Evolutionary conservation across 1,140 invertebrate species (phyloP).

Genomic region (Calliphora vicina): DNA sequence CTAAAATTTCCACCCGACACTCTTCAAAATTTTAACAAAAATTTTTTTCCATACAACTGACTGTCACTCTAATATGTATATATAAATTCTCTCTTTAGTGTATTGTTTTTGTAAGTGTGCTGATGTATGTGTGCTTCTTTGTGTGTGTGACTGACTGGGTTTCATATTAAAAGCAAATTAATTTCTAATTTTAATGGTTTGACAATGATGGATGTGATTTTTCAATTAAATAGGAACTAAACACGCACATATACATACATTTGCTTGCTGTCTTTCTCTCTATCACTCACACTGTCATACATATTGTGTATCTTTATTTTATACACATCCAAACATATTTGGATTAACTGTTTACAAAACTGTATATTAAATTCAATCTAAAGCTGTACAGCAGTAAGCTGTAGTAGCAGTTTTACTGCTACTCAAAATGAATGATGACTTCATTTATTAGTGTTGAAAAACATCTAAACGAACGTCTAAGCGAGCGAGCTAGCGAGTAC

Average conservation of each 20-base stretch:
- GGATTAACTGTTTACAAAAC: constrained; percentile 26
- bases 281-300: neutral
- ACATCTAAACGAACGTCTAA: neutral
- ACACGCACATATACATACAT: constrained; percentile 28
- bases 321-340: neutral
- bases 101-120: neutral
- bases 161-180: constrained; percentile 40
- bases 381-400: neutral
- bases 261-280: neutral
- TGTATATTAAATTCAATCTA: neutral
- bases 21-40: no score
- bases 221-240: constrained; percentile 37
- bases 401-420: neutral
- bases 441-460: constrained; percentile 24
- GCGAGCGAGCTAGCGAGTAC: neutral
- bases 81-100: neutral
- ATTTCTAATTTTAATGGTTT: constrained; percentile 41
- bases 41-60: no score
- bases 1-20: no score
- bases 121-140: neutral
- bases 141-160: neutral
- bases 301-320: neutral
- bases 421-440: constrained; percentile 29
- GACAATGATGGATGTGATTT: constrained; percentile 40
- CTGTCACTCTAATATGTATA: no score